Evolutionary conservation across 2,113 vertebrate species (phyloP), one percentile per base, ranked within the genome.

Genomic region (Serinus canaria): DNA sequence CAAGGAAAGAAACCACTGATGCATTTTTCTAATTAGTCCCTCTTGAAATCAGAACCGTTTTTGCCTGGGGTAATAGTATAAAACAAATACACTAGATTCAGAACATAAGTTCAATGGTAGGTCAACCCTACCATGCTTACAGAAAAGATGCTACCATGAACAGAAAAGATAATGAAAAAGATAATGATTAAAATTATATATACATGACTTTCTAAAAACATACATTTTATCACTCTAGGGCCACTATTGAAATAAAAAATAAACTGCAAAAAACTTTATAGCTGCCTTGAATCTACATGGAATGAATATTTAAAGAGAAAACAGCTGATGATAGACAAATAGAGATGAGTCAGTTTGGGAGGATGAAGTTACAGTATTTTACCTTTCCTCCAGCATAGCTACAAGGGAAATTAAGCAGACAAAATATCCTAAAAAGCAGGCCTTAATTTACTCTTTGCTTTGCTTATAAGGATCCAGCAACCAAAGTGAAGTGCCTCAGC

Each of bases 21-120:
- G 58, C 35, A 76, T 94, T 94, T 81, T 88, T 92, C 90, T 95
- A 92, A 95, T 96, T 96, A 94, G 79, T 56, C 52, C 35, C 91
- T 78, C 86, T 86, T 49, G 47, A 95, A 97, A 97, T 90, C 91
- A 94, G 83, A 96, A 94, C 81, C 72, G 50, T 35, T 94, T 84
- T 92, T 90, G 94, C 96, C 95, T 78, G 87, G 62, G 95, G 94
- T 93, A 68, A 91, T 21, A 59, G 62, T 19, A 90, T 44, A 95
- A 96, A 97, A 92, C 58, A 84, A 93, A 94, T 82, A 95, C 67
- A 74, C 39, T 63, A 62, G 68, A 81, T 90, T 93, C 62, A 95
- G 78, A 92, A 95, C 75, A 41, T 43, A 82, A 93, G 91, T 96
- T 97, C 95, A 97, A 33, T 64, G 87, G 56, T 49, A 86, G 92